phyloP scores from a whole-genome alignment of 2,797 vertebrate genomes.

The Vespertilio murinus region DNA sequence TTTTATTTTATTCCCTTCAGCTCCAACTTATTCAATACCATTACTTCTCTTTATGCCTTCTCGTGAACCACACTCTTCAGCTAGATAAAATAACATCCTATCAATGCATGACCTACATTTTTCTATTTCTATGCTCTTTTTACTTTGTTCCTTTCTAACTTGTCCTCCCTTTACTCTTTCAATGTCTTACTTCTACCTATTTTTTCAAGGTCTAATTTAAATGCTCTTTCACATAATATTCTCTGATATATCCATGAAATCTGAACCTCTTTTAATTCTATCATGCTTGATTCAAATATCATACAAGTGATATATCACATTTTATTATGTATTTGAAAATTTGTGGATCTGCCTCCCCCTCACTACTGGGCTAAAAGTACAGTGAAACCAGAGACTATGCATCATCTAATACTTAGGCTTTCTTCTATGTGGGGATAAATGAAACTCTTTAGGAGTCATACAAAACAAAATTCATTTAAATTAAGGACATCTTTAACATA shows the following conservation, averaged over 20 bases:
- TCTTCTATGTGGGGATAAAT: not conserved
- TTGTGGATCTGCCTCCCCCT: not conserved
- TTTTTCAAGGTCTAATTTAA: not conserved
- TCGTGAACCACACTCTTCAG: not conserved
- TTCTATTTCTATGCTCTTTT: not conserved
- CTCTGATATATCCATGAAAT: not conserved
- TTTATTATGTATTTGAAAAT: constrained; percentile 5
- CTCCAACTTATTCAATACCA: not conserved
- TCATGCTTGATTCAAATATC: not conserved
- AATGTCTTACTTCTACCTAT: not conserved
- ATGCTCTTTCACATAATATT: not conserved
- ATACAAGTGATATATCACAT: not conserved
- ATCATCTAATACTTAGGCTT: not conserved
- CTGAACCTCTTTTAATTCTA: not conserved
- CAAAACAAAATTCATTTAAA: constrained; percentile 2
- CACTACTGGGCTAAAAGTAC: not conserved
- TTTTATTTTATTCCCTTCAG: not conserved
- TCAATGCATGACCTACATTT: not conserved
- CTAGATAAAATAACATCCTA: not conserved
- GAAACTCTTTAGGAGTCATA: not conserved
- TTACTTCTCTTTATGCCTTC: not conserved
- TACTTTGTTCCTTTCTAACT: not conserved
- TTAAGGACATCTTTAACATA: not conserved
- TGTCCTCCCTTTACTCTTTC: not conserved
- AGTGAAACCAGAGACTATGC: not conserved